Conservation (phyloP, 2,113 vertebrate genomes). For the Sprattus sprattus region DNA sequence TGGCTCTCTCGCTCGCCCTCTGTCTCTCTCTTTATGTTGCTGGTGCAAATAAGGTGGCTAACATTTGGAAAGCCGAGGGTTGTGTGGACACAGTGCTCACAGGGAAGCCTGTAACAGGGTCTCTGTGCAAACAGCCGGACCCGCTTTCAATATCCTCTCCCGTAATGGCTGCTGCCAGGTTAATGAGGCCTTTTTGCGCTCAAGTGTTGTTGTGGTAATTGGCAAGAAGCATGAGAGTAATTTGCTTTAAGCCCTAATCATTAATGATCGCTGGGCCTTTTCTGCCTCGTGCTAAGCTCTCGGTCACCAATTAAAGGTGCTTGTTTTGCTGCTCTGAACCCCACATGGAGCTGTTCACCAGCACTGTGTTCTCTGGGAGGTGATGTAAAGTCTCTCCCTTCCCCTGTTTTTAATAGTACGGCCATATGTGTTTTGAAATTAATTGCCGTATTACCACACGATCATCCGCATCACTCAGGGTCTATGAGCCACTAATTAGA, state of each 20-base stretch:
- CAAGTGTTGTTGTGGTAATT: constrained; percentile 46
- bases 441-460: not conserved
- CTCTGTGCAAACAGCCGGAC: constrained; percentile 42
- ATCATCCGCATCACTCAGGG: not conserved
- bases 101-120: constrained; percentile 12
- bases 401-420: not conserved
- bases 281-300: constrained; percentile 32
- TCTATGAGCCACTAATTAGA: not conserved
- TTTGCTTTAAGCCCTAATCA: constrained; percentile 45
- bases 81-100: constrained; percentile 35
- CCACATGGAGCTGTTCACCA: not conserved
- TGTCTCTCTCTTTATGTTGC: not conserved
- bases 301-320: constrained; percentile 32
- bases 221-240: constrained; percentile 47
- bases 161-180: constrained; percentile 27
- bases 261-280: constrained; percentile 43
- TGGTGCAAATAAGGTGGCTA: constrained; percentile 32
- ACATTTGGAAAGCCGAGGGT: constrained; percentile 17
- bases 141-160: constrained; percentile 46
- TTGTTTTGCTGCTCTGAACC: constrained; percentile 9
- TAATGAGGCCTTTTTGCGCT: constrained; percentile 47
- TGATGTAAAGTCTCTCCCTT: not conserved
- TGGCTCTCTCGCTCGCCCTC: not conserved
- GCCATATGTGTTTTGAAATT: not conserved
- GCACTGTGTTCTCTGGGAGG: not conserved